phyloP scores from a whole-genome alignment of 2,797 vertebrate genomes.

The Labroides dimidiatus region DNA sequence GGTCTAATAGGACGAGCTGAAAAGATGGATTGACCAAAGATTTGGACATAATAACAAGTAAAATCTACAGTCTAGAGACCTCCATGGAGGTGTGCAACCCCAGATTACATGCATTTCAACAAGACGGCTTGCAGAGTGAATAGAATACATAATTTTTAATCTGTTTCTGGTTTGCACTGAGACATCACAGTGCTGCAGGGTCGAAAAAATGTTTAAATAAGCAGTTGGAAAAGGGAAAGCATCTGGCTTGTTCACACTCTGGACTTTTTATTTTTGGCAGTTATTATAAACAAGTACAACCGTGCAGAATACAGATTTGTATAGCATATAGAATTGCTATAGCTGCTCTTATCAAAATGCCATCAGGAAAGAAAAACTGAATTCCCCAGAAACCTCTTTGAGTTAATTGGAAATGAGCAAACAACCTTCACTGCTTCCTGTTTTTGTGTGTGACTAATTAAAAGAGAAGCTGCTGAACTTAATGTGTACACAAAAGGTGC shows the following conservation, averaged over 20 bases:
- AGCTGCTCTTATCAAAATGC: not conserved
- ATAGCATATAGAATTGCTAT: not conserved
- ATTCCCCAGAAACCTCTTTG: not conserved
- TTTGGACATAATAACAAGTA: constrained; percentile 5
- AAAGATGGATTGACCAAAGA: not conserved
- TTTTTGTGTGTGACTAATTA: constrained; percentile 1
- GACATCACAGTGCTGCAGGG: not conserved
- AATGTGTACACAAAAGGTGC: not conserved
- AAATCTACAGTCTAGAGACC: constrained; percentile 7
- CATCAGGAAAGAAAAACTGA: not conserved
- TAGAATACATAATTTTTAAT: not conserved
- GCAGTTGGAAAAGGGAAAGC: constrained; percentile 3
- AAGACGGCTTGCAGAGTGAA: not conserved
- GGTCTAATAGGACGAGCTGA: not conserved
- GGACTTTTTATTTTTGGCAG: not conserved
- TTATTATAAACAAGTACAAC: not conserved
- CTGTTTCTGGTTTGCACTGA: not conserved
- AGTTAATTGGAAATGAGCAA: not conserved
- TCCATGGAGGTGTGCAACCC: constrained; percentile 5
- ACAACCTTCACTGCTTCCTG: constrained; percentile 2
- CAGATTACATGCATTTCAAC: constrained; percentile 10
- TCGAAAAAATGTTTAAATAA: not conserved
- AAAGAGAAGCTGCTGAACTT: not conserved
- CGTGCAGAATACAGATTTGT: not conserved
- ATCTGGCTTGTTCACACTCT: not conserved